Percentiles rank a stretch among this genome's conserved stretches.
These are phyloP conservation scores for Nannoperca obscura DNA, from an alignment of 2,797 vertebrate species.

Conservation along the genomic window DNA sequence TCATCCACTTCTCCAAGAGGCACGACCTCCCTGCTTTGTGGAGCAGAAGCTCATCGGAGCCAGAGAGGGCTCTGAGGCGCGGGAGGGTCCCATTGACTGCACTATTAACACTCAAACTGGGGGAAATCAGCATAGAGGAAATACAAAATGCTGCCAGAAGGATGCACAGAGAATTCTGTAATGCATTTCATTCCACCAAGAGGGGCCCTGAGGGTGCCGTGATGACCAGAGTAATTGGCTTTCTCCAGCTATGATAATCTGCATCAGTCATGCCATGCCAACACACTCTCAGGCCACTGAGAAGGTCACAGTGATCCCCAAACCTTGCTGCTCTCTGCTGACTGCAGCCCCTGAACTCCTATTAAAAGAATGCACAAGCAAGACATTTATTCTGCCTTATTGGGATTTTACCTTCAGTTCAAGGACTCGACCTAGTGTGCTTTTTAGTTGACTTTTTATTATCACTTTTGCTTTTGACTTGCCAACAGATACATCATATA, in stretches of 20 bases:
- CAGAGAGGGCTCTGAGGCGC: slow-evolving; percentile 68
- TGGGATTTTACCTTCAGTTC: slow-evolving; percentile 25
- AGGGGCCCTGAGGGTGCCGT: slow-evolving; percentile 68
- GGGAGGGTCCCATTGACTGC: slow-evolving; percentile 76
- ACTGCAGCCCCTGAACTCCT: slow-evolving; percentile 46
- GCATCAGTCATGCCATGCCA: slow-evolving; percentile 80
- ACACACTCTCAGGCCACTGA: slow-evolving; percentile 72
- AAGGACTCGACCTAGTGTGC: background rate
- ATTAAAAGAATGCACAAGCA: slow-evolving; percentile 6
- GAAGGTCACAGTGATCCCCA: slow-evolving; percentile 75
- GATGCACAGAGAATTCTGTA: slow-evolving; percentile 71
- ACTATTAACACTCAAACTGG: slow-evolving; percentile 78
- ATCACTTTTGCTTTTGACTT: background rate
- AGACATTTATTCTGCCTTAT: slow-evolving; percentile 29
- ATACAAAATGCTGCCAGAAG: slow-evolving; percentile 71
- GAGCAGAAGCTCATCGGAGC: slow-evolving; percentile 72
- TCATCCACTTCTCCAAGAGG: slow-evolving; percentile 62
- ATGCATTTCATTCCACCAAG: slow-evolving; percentile 76
- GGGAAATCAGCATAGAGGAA: slow-evolving; percentile 65
- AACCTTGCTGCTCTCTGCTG: slow-evolving; percentile 52
- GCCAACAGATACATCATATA: background rate
- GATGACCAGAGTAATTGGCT: slow-evolving; percentile 83
- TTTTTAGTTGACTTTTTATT: background rate
- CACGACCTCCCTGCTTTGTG: slow-evolving; percentile 77
- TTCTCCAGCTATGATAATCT: slow-evolving; percentile 83